These are phyloP conservation scores for Gryllus bimaculatus DNA, from an alignment of 1,140 invertebrate species.

Conservation along the genomic window DNA sequence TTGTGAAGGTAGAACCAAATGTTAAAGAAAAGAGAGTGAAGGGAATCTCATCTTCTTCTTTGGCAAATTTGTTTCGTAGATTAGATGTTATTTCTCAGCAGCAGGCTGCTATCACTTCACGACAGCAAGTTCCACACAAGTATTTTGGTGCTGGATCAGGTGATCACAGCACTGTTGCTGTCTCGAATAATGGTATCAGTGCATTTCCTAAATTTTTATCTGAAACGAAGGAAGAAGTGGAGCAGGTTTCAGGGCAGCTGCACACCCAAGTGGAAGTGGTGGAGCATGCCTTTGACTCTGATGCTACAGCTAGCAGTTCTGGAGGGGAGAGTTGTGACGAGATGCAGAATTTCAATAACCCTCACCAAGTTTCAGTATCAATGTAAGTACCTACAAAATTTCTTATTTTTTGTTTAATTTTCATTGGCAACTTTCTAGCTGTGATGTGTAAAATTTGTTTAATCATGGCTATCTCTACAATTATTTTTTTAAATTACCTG, in stretches of 20 bases:
- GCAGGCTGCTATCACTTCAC: constrained; percentile 28
- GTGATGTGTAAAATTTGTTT: too few species aligned
- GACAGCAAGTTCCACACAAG: constrained; percentile 27
- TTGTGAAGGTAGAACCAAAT: constrained; percentile 31
- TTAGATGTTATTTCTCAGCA: constrained; percentile 37
- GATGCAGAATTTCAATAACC: constrained; percentile 66
- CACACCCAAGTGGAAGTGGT: constrained; percentile 58
- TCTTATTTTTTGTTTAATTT: too few species aligned
- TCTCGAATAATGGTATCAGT: constrained; percentile 22
- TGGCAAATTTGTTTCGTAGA: constrained; percentile 44
- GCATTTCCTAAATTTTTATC: constrained; percentile 8
- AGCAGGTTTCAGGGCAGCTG: constrained; percentile 52
- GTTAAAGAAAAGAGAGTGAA: constrained; percentile 36
- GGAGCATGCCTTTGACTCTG: constrained; percentile 71
- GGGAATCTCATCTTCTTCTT: constrained; percentile 40
- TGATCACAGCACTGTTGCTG: constrained; percentile 30
- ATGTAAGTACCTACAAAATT: constrained; percentile 52
- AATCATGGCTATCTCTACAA: too few species aligned
- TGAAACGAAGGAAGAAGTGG: constrained; percentile 11
- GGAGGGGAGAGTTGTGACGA: constrained; percentile 91
- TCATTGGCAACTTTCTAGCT: too few species aligned
- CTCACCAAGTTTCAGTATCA: constrained; percentile 57
- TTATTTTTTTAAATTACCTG: too few species aligned
- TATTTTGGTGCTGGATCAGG: constrained; percentile 54
- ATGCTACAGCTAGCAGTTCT: constrained; percentile 86